phyloP scores from a whole-genome alignment of 2,888 invertebrate species.

The Acanthosoma haemorrhoidale region DNA sequence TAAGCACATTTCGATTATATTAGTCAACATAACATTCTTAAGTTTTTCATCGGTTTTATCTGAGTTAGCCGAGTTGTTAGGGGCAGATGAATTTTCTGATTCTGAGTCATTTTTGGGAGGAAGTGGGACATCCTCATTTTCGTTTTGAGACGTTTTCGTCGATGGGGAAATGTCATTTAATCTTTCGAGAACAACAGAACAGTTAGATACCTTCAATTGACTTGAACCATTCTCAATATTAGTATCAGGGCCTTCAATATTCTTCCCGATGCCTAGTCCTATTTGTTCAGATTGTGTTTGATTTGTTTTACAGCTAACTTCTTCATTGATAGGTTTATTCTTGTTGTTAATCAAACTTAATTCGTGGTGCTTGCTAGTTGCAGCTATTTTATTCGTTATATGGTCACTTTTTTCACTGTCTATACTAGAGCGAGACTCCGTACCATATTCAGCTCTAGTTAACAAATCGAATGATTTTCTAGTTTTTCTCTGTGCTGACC shows the following conservation, averaged over 20 bases:
- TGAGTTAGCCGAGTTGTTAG: background rate
- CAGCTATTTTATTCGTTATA: background rate
- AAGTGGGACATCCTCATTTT: background rate
- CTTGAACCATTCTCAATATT: background rate
- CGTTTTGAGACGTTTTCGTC: no score
- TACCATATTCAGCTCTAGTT: background rate
- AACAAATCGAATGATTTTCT: background rate
- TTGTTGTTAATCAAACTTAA: background rate
- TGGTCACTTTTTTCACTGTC: background rate
- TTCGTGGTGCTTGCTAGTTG: no score
- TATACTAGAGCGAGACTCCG: background rate
- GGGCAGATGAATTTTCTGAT: no score
- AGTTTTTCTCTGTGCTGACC: background rate
- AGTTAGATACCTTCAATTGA: background rate
- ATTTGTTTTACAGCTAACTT: background rate
- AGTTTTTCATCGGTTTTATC: constrained; percentile 3
- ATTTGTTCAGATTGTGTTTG: background rate
- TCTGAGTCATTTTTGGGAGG: background rate
- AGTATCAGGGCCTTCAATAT: no score
- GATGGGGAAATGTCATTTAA: background rate
- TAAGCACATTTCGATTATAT: constrained; percentile 32
- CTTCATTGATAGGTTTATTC: background rate
- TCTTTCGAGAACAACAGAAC: background rate
- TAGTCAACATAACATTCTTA: constrained; percentile 31
- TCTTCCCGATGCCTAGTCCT: no score